Evolutionary conservation across 2,797 vertebrate genomes (phyloP), one percentile per base, ranked within the genome.

Genomic region (Karalla daura): DNA sequence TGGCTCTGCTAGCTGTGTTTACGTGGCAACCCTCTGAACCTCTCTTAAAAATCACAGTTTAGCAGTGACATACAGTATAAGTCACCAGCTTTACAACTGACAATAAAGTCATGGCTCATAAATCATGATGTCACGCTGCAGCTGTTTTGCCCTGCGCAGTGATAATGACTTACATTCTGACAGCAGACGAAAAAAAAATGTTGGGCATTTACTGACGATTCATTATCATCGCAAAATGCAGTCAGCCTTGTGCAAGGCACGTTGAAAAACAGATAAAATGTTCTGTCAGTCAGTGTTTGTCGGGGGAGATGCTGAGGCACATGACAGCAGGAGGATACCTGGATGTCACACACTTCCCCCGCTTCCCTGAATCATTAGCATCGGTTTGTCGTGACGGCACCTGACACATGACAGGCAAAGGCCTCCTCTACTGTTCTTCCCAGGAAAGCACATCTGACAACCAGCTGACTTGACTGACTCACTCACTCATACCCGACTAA

Each of bases 81-180:
- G 76, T 87, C 84, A 78, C 49, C 21, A 33, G 66, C 80, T 88
- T 88, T 90, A 90, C 85, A 80, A 77, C 77, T 74, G 86, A 88
- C 87, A 82, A 76, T 89, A 86, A 90, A 88, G 84, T 74, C 84
- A 77, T 8, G 43, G 81, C 82, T 86, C 88, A 88, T 91, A 84
- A 88, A 92, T 91, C 86, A 88, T 46, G 12, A 40, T 61, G 83
- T 79, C 82, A 78, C 17, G 10, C 72, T 33, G 78, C 85, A 86
- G 88, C 88, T 86, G 88, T 78, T 88, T 84, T 47, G 61, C 70
- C 62, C 58, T 23, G 64, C 40, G 69, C 74, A 15, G 62, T 81
- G 78, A 87, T 88, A 88, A 89, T 84, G 85, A 86, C 79, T 88
- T 62, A 70, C 51, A 65, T 59, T 85, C 51, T 83, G 80, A 81